phyloP scores from a whole-genome alignment of 2,113 vertebrate species.

The Ptilonorhynchus violaceus region DNA sequence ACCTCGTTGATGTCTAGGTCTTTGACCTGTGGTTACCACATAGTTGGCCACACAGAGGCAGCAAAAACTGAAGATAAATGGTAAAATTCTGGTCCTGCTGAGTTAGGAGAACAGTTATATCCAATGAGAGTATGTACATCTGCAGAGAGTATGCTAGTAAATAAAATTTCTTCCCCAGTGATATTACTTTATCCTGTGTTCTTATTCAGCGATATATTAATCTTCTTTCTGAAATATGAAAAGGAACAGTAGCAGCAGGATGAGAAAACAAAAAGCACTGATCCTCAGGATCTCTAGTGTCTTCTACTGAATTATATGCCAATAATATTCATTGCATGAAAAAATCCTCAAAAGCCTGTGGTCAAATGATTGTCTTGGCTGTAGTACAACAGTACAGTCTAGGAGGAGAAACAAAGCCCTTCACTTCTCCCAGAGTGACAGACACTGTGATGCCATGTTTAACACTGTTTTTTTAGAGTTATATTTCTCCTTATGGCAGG shows the following conservation, averaged over 20 bases:
- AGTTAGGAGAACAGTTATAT: background rate
- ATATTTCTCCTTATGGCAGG: background rate
- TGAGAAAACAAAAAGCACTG: background rate
- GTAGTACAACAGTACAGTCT: background rate
- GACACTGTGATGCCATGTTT: background rate
- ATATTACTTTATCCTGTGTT: background rate
- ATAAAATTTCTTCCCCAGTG: background rate
- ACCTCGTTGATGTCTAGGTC: background rate
- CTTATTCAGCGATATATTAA: background rate
- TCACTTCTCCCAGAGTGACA: background rate
- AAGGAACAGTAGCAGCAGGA: background rate
- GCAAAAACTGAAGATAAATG: background rate
- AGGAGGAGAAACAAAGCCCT: background rate
- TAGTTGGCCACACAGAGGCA: background rate
- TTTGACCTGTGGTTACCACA: background rate
- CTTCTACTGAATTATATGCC: slow-evolving; percentile 6
- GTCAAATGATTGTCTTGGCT: slow-evolving; percentile 7
- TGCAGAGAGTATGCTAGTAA: background rate
- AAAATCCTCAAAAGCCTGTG: slow-evolving; percentile 14
- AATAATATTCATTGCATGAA: slow-evolving; percentile 21
- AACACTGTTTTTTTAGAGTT: background rate
- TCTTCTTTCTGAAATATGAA: background rate
- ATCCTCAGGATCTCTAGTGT: slow-evolving; percentile 11
- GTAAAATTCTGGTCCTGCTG: background rate
- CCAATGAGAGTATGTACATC: background rate